These are phyloP conservation scores for Hydractinia echinata DNA, from an alignment of 30 jellyfish, hydroid and myxozoan genomes.

Conservation along the genomic window DNA sequence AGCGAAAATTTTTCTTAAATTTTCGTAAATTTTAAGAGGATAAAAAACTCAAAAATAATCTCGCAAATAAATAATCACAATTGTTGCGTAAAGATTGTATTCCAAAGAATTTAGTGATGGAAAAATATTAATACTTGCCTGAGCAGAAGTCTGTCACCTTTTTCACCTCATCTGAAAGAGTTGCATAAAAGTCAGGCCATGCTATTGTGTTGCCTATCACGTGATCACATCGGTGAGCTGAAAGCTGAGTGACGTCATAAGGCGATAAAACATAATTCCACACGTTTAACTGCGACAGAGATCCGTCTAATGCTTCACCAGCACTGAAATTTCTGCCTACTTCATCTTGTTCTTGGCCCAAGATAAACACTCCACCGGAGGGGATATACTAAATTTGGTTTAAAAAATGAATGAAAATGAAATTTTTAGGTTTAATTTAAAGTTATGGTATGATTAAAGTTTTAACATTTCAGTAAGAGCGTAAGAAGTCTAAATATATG, in stretches of 20 bases:
- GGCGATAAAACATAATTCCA: slow-evolving; percentile 71
- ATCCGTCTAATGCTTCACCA: slow-evolving; percentile 87
- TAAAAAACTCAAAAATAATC: too few relatives aligned
- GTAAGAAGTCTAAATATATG: slow-evolving; percentile 5
- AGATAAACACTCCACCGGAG: slow-evolving; percentile 70
- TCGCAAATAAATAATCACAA: too few relatives aligned
- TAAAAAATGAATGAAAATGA: not conserved
- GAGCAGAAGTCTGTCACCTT: slow-evolving; percentile 62
- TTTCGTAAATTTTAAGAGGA: too few relatives aligned
- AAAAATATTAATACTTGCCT: slow-evolving; percentile 33
- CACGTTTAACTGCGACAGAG: slow-evolving; percentile 69
- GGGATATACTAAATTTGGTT: slow-evolving; percentile 34
- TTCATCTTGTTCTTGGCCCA: slow-evolving; percentile 99
- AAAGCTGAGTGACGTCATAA: slow-evolving; percentile 49
- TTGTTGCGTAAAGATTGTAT: too few relatives aligned
- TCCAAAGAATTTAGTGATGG: too few relatives aligned
- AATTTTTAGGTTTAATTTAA: not conserved
- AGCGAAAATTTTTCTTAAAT: too few relatives aligned
- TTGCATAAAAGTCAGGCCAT: slow-evolving; percentile 81
- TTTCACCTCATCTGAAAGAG: slow-evolving; percentile 38
- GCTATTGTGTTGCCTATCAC: slow-evolving; percentile 75
- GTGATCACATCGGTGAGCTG: slow-evolving; percentile 76
- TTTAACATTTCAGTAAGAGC: not conserved
- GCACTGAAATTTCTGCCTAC: slow-evolving; percentile 96
- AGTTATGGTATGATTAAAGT: not conserved